Percentiles rank a stretch among this genome's conserved stretches.
phyloP scores from a whole-genome alignment of 2,888 invertebrate genomes.

The Drosophila melanosoma region DNA sequence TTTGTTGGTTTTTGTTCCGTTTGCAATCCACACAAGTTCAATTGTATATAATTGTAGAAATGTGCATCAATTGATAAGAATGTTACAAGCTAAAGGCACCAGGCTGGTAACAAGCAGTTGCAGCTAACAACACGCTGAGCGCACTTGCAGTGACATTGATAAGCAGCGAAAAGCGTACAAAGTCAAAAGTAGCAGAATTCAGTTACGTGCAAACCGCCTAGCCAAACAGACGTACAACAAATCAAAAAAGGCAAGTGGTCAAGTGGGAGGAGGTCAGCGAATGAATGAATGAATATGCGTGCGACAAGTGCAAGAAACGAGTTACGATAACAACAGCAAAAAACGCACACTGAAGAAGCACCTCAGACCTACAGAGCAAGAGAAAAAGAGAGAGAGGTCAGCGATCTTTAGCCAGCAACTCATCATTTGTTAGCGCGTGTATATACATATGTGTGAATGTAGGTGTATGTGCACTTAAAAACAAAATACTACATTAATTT shows the following conservation, averaged over 20 bases:
- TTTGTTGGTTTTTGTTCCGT: background rate
- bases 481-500: slow-evolving; percentile 48
- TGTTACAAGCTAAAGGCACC: slow-evolving; percentile 5
- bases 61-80: slow-evolving; percentile 37
- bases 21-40: background rate
- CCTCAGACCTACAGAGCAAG: slow-evolving; percentile 10
- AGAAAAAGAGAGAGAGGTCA: slow-evolving; percentile 58
- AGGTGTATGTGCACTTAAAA: slow-evolving; percentile 33
- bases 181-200: slow-evolving; percentile 60
- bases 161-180: slow-evolving; percentile 38
- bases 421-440: slow-evolving; percentile 28
- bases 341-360: slow-evolving; percentile 59
- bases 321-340: slow-evolving; percentile 64
- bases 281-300: slow-evolving; percentile 61
- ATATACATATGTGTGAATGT: slow-evolving; percentile 3
- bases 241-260: slow-evolving; percentile 37
- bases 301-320: slow-evolving; percentile 72
- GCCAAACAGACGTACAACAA: slow-evolving; percentile 64
- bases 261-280: slow-evolving; percentile 34
- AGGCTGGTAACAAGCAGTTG: slow-evolving; percentile 6
- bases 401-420: slow-evolving; percentile 71
- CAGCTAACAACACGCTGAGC: slow-evolving; percentile 12
- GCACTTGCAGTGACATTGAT: slow-evolving; percentile 34
- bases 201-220: slow-evolving; percentile 63
- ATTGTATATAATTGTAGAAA: slow-evolving; percentile 25